Evolutionary conservation across 2,113 vertebrate genomes (phyloP).

Genomic region (Cynocephalus volans): DNA sequence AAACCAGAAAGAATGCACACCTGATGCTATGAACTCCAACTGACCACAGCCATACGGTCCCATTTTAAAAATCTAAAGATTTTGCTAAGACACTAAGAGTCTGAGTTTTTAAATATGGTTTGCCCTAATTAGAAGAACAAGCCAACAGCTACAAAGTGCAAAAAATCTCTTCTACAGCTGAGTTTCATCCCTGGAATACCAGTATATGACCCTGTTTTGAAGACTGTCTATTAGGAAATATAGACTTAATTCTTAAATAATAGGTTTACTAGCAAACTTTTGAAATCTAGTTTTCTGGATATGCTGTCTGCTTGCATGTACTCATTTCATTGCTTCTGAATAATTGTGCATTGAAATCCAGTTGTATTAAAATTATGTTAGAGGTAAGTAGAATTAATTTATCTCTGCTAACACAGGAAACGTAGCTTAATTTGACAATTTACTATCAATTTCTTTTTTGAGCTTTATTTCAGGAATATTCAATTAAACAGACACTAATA

Average conservation of each 20-base stretch:
- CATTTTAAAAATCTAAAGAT: not conserved
- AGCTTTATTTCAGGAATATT: slow-evolving; percentile 43
- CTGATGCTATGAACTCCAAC: accelerated
- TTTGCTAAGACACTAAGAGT: not conserved
- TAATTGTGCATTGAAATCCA: not conserved
- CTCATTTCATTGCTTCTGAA: not conserved
- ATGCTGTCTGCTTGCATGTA: not conserved
- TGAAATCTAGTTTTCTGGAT: not conserved
- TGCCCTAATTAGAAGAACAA: not conserved
- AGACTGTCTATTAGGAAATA: not conserved
- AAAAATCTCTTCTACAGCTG: not conserved
- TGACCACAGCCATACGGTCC: not conserved
- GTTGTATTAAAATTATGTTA: not conserved
- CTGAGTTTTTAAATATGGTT: not conserved
- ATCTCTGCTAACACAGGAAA: not conserved
- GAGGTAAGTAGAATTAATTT: not conserved
- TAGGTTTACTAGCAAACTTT: not conserved
- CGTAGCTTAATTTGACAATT: slow-evolving; percentile 13
- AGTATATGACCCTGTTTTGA: not conserved
- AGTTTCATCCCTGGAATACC: not conserved
- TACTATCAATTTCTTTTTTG: not conserved
- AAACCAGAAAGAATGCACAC: not conserved
- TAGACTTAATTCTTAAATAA: not conserved
- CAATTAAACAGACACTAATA: not conserved
- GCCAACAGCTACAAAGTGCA: not conserved